phyloP scores from a whole-genome alignment of 2,888 invertebrate species.

The Apamea monoglypha region DNA sequence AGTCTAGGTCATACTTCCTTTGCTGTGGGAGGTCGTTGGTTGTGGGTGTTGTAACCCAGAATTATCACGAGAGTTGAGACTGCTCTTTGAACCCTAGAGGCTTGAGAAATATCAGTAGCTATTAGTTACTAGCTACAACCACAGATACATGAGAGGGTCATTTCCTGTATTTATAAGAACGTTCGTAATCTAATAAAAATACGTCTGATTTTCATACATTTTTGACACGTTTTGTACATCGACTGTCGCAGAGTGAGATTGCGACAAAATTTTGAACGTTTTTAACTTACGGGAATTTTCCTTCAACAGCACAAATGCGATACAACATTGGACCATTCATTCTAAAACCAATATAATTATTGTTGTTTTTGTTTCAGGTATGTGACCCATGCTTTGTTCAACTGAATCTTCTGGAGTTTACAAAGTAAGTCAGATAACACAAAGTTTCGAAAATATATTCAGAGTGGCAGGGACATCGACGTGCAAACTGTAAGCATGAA shows the following conservation, averaged over 20 bases:
- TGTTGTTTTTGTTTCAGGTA: conserved; percentile 10
- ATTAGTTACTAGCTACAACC: neutral
- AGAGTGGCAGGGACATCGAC: neutral
- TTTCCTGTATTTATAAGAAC: too few relatives aligned
- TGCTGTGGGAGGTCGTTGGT: conserved; percentile 4
- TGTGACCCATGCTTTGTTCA: neutral
- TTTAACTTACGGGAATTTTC: neutral
- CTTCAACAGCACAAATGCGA: neutral
- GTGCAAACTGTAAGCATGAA: neutral
- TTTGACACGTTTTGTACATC: neutral
- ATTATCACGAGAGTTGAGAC: neutral
- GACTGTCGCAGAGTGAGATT: neutral
- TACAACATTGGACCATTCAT: neutral
- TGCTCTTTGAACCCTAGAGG: neutral
- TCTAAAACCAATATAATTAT: neutral
- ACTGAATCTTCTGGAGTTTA: neutral
- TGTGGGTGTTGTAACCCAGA: too few relatives aligned
- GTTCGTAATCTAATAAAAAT: neutral
- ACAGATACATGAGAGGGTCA: neutral
- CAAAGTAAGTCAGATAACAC: neutral
- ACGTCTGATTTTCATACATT: neutral
- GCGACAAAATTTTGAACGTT: neutral
- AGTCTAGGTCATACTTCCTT: neutral
- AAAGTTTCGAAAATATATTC: neutral
- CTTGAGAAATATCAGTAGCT: neutral